Evolutionary conservation across 2,797 vertebrate species (phyloP).

Genomic region (Gallinago nigripennis): DNA sequence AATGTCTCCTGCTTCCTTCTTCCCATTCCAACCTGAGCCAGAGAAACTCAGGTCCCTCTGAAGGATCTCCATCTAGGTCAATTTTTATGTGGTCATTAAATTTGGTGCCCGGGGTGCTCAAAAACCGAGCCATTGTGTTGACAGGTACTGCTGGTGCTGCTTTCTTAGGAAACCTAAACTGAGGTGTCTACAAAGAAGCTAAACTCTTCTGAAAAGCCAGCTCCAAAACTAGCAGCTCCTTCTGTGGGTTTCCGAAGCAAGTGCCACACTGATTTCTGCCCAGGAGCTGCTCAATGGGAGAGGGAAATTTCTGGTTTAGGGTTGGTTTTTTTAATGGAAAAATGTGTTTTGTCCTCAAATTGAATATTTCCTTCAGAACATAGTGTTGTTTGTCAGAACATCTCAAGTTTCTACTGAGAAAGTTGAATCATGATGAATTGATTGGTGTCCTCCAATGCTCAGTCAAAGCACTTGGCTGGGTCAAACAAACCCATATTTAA

Average conservation of each 20-base stretch:
- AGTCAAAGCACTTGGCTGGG: not conserved
- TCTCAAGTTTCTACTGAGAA: slow-evolving; percentile 31
- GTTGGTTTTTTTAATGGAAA: not conserved
- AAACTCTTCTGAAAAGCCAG: not conserved
- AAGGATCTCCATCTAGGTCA: not conserved
- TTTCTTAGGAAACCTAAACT: not conserved
- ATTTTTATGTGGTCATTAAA: not conserved
- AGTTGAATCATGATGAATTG: not conserved
- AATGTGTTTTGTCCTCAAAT: slow-evolving; percentile 7
- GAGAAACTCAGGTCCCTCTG: not conserved
- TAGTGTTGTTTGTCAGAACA: not conserved
- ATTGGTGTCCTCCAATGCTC: not conserved
- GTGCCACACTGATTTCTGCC: not conserved
- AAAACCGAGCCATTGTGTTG: not conserved
- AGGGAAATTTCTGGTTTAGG: not conserved
- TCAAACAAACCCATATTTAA: not conserved
- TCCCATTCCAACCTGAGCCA: not conserved
- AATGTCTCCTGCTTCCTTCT: not conserved
- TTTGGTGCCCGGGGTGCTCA: not conserved
- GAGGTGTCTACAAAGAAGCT: not conserved
- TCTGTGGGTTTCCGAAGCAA: not conserved
- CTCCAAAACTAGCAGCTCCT: not conserved
- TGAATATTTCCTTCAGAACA: slow-evolving; percentile 30
- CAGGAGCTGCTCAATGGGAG: not conserved
- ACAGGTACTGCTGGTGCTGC: not conserved